phyloP scores from a whole-genome alignment of 2,113 vertebrate species.

The Ptychochromis oligacanthus region DNA sequence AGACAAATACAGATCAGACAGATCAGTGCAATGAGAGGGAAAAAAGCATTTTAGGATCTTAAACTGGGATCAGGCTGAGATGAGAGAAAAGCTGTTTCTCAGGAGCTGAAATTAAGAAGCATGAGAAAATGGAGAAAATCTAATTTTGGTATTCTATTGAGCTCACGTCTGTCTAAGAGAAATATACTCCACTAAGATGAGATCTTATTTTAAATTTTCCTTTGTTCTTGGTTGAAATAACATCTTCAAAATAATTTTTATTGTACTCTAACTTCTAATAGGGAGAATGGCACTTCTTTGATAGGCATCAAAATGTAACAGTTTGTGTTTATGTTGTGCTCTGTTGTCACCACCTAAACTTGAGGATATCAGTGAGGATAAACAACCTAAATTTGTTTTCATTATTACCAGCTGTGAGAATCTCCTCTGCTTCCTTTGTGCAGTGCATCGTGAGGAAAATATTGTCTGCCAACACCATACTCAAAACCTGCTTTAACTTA shows the following conservation, averaged over 20 bases:
- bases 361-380: background rate
- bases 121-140: background rate
- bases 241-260: background rate
- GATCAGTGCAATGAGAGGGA: background rate
- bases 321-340: background rate
- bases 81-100: background rate
- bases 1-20: background rate
- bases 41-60: background rate
- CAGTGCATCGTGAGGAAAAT: background rate
- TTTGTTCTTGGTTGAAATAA: background rate
- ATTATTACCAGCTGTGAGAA: background rate
- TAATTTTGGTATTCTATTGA: background rate
- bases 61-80: conserved; percentile 1
- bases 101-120: background rate
- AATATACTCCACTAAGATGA: background rate
- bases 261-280: background rate
- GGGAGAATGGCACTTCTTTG: background rate
- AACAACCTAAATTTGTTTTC: background rate
- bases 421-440: background rate
- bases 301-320: background rate
- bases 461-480: too few species aligned
- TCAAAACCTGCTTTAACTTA: background rate
- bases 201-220: background rate
- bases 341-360: background rate
- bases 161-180: background rate